Evolutionary conservation across 2,113 vertebrate species (phyloP).

Genomic region (Eubucco bourcierii): DNA sequence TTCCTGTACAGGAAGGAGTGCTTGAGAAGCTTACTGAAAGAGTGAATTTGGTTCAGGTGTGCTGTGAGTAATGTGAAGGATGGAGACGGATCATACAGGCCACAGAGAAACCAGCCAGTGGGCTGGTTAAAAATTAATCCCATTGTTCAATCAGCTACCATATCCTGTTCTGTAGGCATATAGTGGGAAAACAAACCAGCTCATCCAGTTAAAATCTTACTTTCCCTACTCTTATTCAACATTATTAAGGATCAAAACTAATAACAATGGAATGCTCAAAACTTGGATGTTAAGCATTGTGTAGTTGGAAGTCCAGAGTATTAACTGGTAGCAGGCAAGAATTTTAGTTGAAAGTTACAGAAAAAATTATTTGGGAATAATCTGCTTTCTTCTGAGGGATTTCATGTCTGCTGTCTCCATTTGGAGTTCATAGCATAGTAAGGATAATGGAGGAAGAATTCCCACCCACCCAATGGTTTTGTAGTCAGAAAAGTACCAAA

Average conservation of each 20-base stretch:
- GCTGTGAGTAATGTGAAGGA: not conserved
- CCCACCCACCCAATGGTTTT: not conserved
- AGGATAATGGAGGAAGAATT: not conserved
- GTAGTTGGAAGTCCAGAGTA: not conserved
- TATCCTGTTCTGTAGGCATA: not conserved
- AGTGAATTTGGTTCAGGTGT: not conserved
- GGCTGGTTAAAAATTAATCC: not conserved
- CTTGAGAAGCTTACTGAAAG: not conserved
- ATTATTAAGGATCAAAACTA: not conserved
- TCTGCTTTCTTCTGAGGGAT: not conserved
- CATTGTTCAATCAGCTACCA: not conserved
- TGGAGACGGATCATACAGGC: not conserved
- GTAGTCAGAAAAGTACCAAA: not conserved
- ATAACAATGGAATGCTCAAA: not conserved
- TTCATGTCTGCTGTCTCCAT: not conserved
- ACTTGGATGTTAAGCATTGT: not conserved
- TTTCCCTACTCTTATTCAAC: not conserved
- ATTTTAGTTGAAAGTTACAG: not conserved
- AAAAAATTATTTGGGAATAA: not conserved
- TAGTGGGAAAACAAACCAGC: not conserved
- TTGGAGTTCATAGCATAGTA: not conserved
- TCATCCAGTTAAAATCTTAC: not conserved
- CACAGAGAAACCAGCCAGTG: not conserved
- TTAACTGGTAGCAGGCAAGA: not conserved
- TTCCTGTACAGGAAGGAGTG: rapidly evolving